A percentile compares a stretch with the other conserved stretches of the same genome.
Evolutionary conservation across 2,888 invertebrate genomes (phyloP).

Genomic region (Trissolcus japonicus): DNA sequence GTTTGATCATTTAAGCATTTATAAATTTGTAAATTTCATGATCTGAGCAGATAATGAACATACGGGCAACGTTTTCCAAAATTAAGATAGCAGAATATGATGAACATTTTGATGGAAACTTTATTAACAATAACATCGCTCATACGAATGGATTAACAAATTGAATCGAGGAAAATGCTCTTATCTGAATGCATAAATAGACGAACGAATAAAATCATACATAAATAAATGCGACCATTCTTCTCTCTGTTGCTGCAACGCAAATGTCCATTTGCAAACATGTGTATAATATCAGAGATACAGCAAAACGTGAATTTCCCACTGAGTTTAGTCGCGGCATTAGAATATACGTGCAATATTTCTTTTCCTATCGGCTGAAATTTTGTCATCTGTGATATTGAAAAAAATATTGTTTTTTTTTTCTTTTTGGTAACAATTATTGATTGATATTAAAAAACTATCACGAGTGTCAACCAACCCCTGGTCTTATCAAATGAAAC

Average conservation of each 20-base stretch:
- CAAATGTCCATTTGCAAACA: neutral
- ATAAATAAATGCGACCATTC: conserved; percentile 31
- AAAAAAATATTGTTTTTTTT: too few relatives aligned
- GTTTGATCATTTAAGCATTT: too few relatives aligned
- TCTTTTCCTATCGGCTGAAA: conserved; percentile 4
- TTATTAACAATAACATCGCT: too few relatives aligned
- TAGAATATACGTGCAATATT: conserved; percentile 13
- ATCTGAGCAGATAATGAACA: too few relatives aligned
- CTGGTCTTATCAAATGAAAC: too few relatives aligned
- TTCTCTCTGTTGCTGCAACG: too few relatives aligned
- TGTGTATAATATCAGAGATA: conserved; percentile 6
- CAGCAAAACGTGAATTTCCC: conserved; percentile 8
- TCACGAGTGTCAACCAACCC: too few relatives aligned
- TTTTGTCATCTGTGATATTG: neutral
- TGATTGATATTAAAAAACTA: too few relatives aligned
- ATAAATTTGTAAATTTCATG: too few relatives aligned
- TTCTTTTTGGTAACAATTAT: too few relatives aligned
- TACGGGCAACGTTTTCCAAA: neutral
- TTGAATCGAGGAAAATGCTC: neutral
- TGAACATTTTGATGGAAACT: neutral
- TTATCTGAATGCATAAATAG: conserved; percentile 21
- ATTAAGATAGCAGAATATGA: conserved; percentile 8
- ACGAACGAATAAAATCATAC: conserved; percentile 13
- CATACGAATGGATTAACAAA: conserved; percentile 7
- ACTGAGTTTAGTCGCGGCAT: conserved; percentile 5